These are phyloP conservation scores for Pangasianodon gigas DNA, from an alignment of 2,113 vertebrate genomes.

Conservation along the genomic window DNA sequence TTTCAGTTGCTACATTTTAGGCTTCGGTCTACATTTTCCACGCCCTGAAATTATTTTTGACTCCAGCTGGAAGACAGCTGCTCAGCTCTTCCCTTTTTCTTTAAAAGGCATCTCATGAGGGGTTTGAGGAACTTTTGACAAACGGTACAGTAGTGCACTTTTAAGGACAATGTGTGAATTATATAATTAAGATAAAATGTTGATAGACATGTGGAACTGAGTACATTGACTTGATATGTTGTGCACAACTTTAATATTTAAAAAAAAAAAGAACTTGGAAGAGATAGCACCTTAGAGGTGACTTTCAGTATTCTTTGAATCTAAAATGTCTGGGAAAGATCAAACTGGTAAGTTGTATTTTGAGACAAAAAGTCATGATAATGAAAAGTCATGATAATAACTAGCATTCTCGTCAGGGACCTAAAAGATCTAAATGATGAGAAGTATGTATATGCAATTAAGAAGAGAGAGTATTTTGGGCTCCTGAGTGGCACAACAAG, in stretches of 20 bases:
- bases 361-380: neutral
- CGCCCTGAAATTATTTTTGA: neutral
- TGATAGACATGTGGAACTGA: neutral
- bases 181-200: neutral
- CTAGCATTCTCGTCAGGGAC: neutral
- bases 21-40: neutral
- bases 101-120: neutral
- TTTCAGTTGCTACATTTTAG: neutral
- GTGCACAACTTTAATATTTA: neutral
- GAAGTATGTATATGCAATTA: neutral
- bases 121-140: too few species aligned
- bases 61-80: neutral
- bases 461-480: neutral
- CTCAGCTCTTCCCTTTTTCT: neutral
- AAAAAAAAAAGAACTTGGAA: too few species aligned
- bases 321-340: neutral
- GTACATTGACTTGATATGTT: neutral
- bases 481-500: neutral
- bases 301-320: too few species aligned
- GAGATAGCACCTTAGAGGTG: too few species aligned
- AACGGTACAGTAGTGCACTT: neutral
- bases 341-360: neutral
- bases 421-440: neutral
- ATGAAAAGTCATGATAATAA: neutral
- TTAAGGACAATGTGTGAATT: too few species aligned